These are phyloP conservation scores for Sebastes wilsoni DNA, from an alignment of 2,797 vertebrate genomes.

Conservation along the genomic window DNA sequence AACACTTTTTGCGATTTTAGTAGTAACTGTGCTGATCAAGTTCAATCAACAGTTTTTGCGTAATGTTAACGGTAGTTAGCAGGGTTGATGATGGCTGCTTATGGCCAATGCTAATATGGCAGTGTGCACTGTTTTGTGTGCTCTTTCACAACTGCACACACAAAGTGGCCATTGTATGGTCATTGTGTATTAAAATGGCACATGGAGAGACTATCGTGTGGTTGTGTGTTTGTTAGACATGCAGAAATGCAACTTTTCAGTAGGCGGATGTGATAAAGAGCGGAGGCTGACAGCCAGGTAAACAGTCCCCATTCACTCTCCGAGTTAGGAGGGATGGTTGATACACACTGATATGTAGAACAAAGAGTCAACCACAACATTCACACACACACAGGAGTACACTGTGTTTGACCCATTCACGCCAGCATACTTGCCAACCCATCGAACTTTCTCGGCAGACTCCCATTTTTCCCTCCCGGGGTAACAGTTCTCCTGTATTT, in stretches of 20 bases:
- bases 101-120: not conserved
- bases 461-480: no score
- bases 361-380: not conserved
- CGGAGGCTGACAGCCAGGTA: not conserved
- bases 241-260: slow-evolving; percentile 29
- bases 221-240: slow-evolving; percentile 48
- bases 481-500: no score
- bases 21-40: no score
- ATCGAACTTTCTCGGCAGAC: no score
- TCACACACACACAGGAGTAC: not conserved
- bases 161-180: not conserved
- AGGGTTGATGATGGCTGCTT: not conserved
- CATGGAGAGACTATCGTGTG: slow-evolving; percentile 20
- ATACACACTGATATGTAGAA: not conserved
- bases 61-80: not conserved
- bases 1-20: no score
- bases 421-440: no score
- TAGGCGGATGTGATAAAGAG: slow-evolving; percentile 11
- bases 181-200: not conserved
- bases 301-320: slow-evolving; percentile 15
- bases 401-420: slow-evolving; percentile 2
- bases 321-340: not conserved
- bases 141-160: slow-evolving; percentile 3
- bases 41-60: not conserved
- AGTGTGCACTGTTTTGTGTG: not conserved